A percentile compares a stretch with the other conserved stretches of the same genome.
These are phyloP conservation scores for Alligator sinensis DNA, from an alignment of 2,113 vertebrate species.

Conservation along the genomic window DNA sequence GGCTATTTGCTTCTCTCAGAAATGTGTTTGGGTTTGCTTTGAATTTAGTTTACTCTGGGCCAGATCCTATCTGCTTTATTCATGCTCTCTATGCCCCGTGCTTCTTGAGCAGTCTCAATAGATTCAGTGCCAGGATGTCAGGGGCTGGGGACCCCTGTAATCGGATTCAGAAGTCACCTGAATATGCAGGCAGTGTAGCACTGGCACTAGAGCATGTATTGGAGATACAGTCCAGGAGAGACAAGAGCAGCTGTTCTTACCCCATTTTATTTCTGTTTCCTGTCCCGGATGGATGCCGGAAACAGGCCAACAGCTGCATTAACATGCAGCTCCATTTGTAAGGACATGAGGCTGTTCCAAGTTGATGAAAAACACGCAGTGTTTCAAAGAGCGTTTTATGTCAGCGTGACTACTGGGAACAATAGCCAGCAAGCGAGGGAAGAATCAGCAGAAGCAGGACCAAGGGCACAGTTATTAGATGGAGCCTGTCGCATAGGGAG, in stretches of 20 bases:
- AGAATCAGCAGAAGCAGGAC: neutral
- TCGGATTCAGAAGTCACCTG: fast-evolving
- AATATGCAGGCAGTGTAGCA: fast-evolving
- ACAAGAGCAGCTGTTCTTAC: neutral
- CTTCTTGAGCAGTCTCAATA: neutral
- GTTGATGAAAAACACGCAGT: neutral
- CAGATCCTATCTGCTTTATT: neutral
- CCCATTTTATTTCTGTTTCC: neutral
- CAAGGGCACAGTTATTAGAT: neutral
- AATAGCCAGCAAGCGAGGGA: neutral
- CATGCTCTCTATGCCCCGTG: neutral
- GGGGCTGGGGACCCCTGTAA: neutral
- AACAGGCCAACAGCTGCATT: neutral
- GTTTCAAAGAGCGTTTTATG: neutral
- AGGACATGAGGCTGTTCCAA: neutral
- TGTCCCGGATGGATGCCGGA: neutral
- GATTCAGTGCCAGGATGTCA: fast-evolving
- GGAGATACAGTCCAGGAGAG: neutral
- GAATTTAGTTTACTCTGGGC: fast-evolving
- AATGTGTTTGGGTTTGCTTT: neutral
- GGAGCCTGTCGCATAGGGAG: neutral
- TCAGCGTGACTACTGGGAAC: neutral
- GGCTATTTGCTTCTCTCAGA: neutral
- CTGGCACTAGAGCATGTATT: neutral
- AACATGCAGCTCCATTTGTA: neutral